Conservation (phyloP, 2,113 vertebrate species). For the Mixornis gularis region DNA sequence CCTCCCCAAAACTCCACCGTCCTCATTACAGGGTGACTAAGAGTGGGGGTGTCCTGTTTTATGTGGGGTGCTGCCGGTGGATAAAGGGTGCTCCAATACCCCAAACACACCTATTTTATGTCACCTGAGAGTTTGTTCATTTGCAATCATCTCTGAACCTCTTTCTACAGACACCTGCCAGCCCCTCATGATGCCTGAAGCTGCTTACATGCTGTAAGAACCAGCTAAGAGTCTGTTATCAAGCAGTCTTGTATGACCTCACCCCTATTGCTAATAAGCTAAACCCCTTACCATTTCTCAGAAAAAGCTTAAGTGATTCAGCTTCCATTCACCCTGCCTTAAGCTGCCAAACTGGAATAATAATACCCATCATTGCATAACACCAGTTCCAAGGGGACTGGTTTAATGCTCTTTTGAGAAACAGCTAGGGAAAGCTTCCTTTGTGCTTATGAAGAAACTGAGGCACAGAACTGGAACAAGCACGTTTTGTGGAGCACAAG, state of each 20-base stretch:
- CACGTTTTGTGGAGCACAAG: neutral
- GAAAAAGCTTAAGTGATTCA: conserved; percentile 41
- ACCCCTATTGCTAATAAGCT: neutral
- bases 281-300: conserved; percentile 43
- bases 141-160: neutral
- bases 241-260: neutral
- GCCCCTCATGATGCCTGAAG: neutral
- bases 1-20: rapidly evolving
- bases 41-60: neutral
- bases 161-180: neutral
- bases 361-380: conserved; percentile 40
- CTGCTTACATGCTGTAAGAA: neutral
- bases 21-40: neutral
- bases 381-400: neutral
- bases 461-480: neutral
- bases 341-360: conserved; percentile 47
- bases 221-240: neutral
- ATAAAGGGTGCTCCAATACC: neutral
- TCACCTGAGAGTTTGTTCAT: neutral
- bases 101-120: neutral
- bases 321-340: conserved; percentile 1
- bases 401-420: neutral
- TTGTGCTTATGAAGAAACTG: neutral
- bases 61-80: neutral
- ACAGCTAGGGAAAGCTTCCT: neutral